Evolutionary conservation across 2,888 invertebrate species (phyloP), one percentile per base, ranked within the genome.

Genomic region (Melinopterus prodromus): DNA sequence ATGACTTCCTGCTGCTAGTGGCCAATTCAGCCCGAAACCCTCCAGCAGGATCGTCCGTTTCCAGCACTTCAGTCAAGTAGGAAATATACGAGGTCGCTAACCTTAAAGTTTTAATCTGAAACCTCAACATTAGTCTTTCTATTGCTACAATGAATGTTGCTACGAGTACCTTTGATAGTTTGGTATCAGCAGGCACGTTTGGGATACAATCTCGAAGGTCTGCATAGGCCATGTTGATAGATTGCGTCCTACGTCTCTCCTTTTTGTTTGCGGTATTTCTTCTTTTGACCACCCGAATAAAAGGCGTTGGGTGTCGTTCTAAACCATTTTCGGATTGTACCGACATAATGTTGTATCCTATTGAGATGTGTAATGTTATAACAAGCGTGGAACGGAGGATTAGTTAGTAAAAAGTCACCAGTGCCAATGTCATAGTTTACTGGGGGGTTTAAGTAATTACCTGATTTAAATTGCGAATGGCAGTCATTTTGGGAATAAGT

Each of bases 141-240:
- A 76, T 76, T 12, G 15, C 35, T 14, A 9, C 16, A 16, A 36
- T n/a, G 69, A 70, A 16, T 12, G 6, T 26, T 16, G 70, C 69
- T 77, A 53, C 53, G 69, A 82, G 92, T 90, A 97, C 97, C 92
- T 98, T 98, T 14, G 97, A 97, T 37, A 98, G 90, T 89, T 98
- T 99, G 0, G 98, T 99, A 87, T 99, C 98, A 0, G 96, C 94
- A 0, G 98, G 98, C 0, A 99, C 98, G 87, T 98, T 98, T 0
- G 99, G 99, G 85, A 99, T 99, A 88, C 98, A 97, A 83, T 98
- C 97, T 14, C 98, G 90, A 0, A 99, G 91, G 86, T 97, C 96
- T 0, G 97, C 95, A 88, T 98, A 99, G 0, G 98, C 98, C 77
- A 96, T 97, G 90, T 99, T 99, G 83, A 99, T 99, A 84, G 96